Evolutionary conservation across 2,888 invertebrate genomes (phyloP).

Genomic region (Melipona beecheii): DNA sequence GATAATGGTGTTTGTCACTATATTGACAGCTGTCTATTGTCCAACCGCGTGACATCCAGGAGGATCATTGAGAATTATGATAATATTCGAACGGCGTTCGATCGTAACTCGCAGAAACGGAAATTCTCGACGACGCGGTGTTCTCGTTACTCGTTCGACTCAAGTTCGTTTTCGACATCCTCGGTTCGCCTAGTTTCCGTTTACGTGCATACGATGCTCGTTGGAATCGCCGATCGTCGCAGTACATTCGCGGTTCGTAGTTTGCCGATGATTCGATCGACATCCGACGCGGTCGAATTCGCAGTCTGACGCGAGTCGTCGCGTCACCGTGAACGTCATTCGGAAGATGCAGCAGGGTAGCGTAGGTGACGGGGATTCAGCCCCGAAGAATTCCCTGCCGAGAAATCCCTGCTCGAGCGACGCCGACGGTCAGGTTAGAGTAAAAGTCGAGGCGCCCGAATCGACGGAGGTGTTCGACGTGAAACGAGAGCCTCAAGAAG

Average conservation of each 20-base stretch:
- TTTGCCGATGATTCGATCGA: neutral
- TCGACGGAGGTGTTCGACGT: slow-evolving; percentile 59
- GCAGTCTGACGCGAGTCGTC: slow-evolving; percentile 22
- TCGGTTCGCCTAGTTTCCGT: too few relatives aligned
- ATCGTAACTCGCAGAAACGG: neutral
- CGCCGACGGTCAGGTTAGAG: slow-evolving; percentile 66
- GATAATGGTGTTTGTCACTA: neutral
- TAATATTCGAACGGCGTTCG: neutral
- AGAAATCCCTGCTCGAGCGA: slow-evolving; percentile 50
- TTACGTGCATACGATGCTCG: slow-evolving; percentile 20
- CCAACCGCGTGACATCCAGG: neutral
- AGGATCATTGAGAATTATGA: neutral
- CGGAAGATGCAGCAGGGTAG: slow-evolving; percentile 79
- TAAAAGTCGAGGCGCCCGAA: slow-evolving; percentile 74
- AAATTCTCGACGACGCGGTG: neutral
- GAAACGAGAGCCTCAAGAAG: slow-evolving; percentile 69
- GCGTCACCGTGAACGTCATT: slow-evolving; percentile 16
- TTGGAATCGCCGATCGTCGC: neutral
- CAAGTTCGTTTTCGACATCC: too few relatives aligned
- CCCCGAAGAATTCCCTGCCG: slow-evolving; percentile 34
- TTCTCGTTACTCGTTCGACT: neutral
- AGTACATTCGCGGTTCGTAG: neutral
- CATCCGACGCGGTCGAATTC: neutral
- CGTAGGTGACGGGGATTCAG: slow-evolving; percentile 70
- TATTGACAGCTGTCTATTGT: neutral